Evolutionary conservation across 1,140 invertebrate genomes (phyloP), one percentile per base, ranked within the genome.

Genomic region (Pachypeltis micranthus): DNA sequence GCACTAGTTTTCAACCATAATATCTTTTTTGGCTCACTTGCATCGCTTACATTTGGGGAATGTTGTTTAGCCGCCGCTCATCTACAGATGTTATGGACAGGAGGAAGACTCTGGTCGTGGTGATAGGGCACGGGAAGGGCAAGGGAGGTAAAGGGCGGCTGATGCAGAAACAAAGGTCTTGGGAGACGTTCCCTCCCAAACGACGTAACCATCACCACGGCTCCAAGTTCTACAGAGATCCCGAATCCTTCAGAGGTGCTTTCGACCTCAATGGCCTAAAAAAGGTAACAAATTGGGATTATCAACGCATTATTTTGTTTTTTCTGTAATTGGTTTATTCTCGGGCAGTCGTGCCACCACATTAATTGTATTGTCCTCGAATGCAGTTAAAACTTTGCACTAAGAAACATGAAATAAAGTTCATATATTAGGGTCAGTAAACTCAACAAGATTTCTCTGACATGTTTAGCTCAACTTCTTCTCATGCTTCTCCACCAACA

Each of bases 111-210:
- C 67, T 78, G 62, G 72, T 79, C 44, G 67, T 79, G 56, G 72
- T 79, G 54, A 77, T 79, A 62, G 75, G 73, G 63, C 70, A 74
- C 44, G 67, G 68, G n/a, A 69, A 70, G 56, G 74, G 71, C 56
- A 59, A 59, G 28, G 67, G 68, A 55, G 74, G 74, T 66, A 74
- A 76, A 63, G 66, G 70, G 55, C 72, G 77, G 63, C 69, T 80
- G 55, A 77, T 81, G 55, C 79, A 82, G 68, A 83, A 83, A 68
- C 81, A 83, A 71, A 72, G 81, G 31, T 83, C 80, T 57, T 84
- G 82, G 82, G 82, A 84, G 70, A 83, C 82, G 0, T 84, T 84
- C 67, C 82, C 82, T 0, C 73, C 79, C 4, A 80, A 80, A 2
- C 81, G 65, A 34, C 51, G 65, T 19, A 59, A 56, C 23, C 60